These are phyloP conservation scores for Ceratoteleas bidentatus DNA, from an alignment of 1,140 invertebrate genomes.

Conservation along the genomic window DNA sequence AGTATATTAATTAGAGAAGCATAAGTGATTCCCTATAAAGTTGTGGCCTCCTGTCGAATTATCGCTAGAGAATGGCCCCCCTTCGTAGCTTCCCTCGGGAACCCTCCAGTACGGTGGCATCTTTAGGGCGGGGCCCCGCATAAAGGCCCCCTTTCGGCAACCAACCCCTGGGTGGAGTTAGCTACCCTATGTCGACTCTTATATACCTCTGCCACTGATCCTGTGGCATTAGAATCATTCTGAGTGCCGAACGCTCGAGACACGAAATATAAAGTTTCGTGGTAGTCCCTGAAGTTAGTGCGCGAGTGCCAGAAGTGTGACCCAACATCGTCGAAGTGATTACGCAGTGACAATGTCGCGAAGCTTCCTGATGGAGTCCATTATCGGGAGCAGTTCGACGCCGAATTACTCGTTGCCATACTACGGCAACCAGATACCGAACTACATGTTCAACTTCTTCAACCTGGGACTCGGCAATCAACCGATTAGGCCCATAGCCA, in stretches of 20 bases:
- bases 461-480: slow-evolving; percentile 77
- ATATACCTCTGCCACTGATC: slow-evolving; percentile 63
- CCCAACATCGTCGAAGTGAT: background rate
- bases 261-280: too few relatives aligned
- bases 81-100: slow-evolving; percentile 72
- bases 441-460: slow-evolving; percentile 79
- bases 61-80: slow-evolving; percentile 74
- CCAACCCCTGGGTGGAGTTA: slow-evolving; percentile 81
- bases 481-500: slow-evolving; percentile 75
- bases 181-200: slow-evolving; percentile 40
- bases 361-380: slow-evolving; percentile 88
- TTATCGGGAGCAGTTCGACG: slow-evolving; percentile 84
- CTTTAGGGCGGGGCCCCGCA: slow-evolving; percentile 75
- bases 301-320: slow-evolving; percentile 17
- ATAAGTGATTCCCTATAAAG: slow-evolving; percentile 73
- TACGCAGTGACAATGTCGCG: slow-evolving; percentile 83
- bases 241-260: slow-evolving; percentile 57
- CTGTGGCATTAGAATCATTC: slow-evolving; percentile 69
- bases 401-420: slow-evolving; percentile 76
- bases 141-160: slow-evolving; percentile 70
- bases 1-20: slow-evolving; percentile 66
- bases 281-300: too few relatives aligned
- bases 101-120: slow-evolving; percentile 54
- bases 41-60: slow-evolving; percentile 76
- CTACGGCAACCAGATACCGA: slow-evolving; percentile 75